Evolutionary conservation across 2,797 vertebrate species (phyloP).

Genomic region (Pipistrellus kuhlii): DNA sequence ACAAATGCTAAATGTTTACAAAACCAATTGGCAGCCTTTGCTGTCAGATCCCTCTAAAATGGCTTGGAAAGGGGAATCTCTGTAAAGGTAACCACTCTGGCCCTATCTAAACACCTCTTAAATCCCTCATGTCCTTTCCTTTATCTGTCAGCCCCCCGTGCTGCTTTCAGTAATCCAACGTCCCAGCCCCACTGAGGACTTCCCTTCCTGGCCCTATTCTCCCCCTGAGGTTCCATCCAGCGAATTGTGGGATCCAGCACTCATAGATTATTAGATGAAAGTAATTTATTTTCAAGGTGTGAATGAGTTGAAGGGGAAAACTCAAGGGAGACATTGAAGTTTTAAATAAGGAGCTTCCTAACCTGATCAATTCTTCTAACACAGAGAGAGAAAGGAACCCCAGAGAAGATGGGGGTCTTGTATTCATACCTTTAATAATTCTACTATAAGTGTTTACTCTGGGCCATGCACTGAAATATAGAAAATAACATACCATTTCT

Average conservation of each 20-base stretch:
- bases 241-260: not conserved
- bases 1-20: not conserved
- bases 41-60: not conserved
- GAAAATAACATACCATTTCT: not conserved
- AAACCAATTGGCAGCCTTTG: not conserved
- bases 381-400: not conserved
- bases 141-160: not conserved
- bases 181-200: not conserved
- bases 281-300: not conserved
- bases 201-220: not conserved
- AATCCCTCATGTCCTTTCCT: not conserved
- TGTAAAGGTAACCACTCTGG: not conserved
- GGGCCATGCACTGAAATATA: not conserved
- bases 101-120: not conserved
- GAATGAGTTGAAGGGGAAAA: constrained; percentile 19
- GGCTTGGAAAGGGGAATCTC: not conserved
- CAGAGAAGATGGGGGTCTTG: not conserved
- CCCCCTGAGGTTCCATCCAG: not conserved
- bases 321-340: not conserved
- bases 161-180: not conserved
- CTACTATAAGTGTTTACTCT: not conserved
- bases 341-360: constrained; percentile 38
- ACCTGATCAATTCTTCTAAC: not conserved
- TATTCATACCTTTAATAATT: not conserved
- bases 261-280: not conserved